Conservation (phyloP, 2,797 vertebrate species). For the Hemitrygon akajei region DNA sequence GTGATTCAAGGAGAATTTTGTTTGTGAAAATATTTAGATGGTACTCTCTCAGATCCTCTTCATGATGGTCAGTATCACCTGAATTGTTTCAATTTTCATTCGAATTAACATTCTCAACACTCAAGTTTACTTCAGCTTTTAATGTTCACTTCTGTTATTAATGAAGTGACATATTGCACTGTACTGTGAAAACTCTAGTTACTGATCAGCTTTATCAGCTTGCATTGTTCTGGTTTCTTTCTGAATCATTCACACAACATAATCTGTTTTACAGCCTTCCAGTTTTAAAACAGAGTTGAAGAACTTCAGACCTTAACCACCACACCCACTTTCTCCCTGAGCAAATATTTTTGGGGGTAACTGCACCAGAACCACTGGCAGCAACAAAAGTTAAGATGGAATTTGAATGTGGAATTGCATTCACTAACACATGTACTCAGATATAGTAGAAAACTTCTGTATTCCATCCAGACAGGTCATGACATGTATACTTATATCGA, state of each 20-base stretch:
- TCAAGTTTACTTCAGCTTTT: not conserved
- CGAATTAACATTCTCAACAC: not conserved
- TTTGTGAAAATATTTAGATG: not conserved
- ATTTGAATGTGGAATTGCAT: not conserved
- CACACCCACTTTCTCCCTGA: not conserved
- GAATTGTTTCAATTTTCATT: not conserved
- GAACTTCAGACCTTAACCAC: not conserved
- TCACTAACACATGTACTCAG: too few species aligned
- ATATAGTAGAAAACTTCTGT: too few species aligned
- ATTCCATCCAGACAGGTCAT: too few species aligned
- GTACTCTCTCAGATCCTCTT: too few species aligned
- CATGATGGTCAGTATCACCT: not conserved
- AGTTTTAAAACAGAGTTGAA: not conserved
- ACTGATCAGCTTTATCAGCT: not conserved
- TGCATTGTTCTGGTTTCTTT: not conserved
- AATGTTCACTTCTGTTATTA: not conserved
- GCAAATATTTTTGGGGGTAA: not conserved
- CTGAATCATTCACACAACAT: not conserved
- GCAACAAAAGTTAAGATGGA: not conserved
- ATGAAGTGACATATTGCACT: not conserved
- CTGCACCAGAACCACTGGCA: not conserved
- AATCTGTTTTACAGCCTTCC: not conserved
- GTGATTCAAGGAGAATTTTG: not conserved
- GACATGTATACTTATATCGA: too few species aligned
- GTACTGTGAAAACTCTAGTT: not conserved